Percentiles rank a stretch among this genome's conserved stretches.
Evolutionary conservation across 1,140 invertebrate species (phyloP).

Genomic region (Papilio machaon): DNA sequence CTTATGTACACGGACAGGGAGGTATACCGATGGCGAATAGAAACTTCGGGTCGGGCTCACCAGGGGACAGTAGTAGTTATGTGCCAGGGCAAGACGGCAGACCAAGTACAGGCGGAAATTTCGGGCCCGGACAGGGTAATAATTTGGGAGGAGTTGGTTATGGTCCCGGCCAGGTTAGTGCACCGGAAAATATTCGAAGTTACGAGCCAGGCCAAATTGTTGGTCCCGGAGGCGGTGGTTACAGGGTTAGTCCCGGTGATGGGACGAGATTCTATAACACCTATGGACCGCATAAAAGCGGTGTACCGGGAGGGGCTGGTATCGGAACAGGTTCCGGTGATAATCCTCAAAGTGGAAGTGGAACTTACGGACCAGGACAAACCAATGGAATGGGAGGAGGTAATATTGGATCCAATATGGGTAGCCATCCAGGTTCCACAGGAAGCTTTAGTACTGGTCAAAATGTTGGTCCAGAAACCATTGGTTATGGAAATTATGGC

Average conservation of each 20-base stretch:
- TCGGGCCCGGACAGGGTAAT: slow-evolving; percentile 8
- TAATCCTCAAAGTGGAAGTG: not conserved
- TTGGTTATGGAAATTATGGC: slow-evolving; percentile 36
- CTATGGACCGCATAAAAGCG: not conserved
- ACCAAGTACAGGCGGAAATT: slow-evolving; percentile 25
- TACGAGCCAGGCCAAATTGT: slow-evolving; percentile 22
- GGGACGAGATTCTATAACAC: not conserved
- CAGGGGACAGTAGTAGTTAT: slow-evolving; percentile 18
- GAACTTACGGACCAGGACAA: slow-evolving; percentile 28
- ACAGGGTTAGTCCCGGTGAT: not conserved
- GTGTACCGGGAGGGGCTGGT: not conserved
- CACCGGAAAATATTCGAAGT: not conserved
- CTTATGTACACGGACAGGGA: slow-evolving; percentile 11
- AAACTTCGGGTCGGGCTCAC: not conserved
- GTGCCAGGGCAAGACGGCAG: slow-evolving; percentile 22
- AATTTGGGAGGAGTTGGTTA: slow-evolving; percentile 30
- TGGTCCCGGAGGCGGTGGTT: slow-evolving; percentile 19
- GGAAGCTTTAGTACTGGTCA: slow-evolving; percentile 18
- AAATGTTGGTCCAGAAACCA: not conserved
- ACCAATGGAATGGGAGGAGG: slow-evolving; percentile 20
- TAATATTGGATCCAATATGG: slow-evolving; percentile 29
- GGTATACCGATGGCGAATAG: not conserved
- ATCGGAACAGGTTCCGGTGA: not conserved
- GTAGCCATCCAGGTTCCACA: slow-evolving; percentile 12
- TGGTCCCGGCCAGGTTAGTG: slow-evolving; percentile 28